Base-by-base conservation (phyloP, 1,140 invertebrate genomes). In the Diabrotica virgifera region DNA sequence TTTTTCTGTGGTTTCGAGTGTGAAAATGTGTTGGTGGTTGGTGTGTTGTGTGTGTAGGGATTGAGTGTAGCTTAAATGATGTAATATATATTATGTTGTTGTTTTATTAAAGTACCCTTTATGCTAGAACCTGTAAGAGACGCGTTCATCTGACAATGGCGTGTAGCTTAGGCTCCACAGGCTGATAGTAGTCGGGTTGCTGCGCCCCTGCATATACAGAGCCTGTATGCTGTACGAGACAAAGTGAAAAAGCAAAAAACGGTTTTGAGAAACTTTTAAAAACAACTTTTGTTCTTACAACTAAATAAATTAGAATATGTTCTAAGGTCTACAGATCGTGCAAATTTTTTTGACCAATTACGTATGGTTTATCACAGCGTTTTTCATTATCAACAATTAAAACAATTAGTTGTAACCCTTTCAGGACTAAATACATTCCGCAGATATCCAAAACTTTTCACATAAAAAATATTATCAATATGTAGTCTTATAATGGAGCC, bases 161-260 rank as follows among this genome's bases (percentile, higher is more conserved):
- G 55, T 61, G 70, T 52, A 64, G 63, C 57, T 77, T 77, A 79
- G 75, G 76, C 78, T 72, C 76, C 77, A 72, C 76, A 76, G 76
- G 75, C 76, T 76, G 76, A 77, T 67, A 76, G 76, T 71, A 75
- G 76, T 66, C 75, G 78, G 78, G 79, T 79, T 74, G 77, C 80
- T 74, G 80, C 79, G 73, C 74, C 78, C 80, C 77, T 77, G 74
- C 77, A 74, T 74, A 77, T 74, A 74, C 77, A 76, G 73, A 78
- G 79, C 79, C 75, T 79, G 77, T 79, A 77, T 72, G 76, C 78
- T 79, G 77, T 79, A 77, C 75, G 74, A 77, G 77, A 79, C 77
- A 79, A 79, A 79, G 73, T 76, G 76, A 73, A 76, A 70, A 72
- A 82, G 77, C 69, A 78, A 78, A 65, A 46, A 46, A 46, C 74